phyloP scores from a whole-genome alignment of 2,113 vertebrate species.

The Tragelaphus strepsiceros region DNA sequence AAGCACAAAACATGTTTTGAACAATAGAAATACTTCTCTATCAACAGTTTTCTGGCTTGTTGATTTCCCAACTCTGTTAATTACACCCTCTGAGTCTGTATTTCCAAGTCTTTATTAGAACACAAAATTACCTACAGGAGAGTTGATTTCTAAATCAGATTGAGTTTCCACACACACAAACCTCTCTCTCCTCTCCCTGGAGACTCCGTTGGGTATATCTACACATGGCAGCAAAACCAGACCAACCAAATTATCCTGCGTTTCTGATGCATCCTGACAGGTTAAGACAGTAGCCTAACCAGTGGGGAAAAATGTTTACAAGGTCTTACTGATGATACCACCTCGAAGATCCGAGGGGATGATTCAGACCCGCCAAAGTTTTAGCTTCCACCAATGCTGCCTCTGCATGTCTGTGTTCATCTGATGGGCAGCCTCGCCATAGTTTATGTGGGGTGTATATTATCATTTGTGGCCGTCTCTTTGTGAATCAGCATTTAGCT shows the following conservation, averaged over 20 bases:
- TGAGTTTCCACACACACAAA: constrained; percentile 65
- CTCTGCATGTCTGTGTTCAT: constrained; percentile 55
- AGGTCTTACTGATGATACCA: constrained; percentile 54
- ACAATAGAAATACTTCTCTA: constrained; percentile 72
- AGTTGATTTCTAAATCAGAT: constrained; percentile 70
- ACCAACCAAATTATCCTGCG: constrained; percentile 53
- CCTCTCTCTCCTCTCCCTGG: constrained; percentile 13
- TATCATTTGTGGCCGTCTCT: constrained; percentile 55
- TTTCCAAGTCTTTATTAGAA: constrained; percentile 72
- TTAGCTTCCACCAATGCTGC: constrained; percentile 25
- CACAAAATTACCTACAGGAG: constrained; percentile 70
- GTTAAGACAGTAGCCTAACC: constrained; percentile 63
- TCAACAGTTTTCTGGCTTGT: constrained; percentile 69
- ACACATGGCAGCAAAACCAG: constrained; percentile 64
- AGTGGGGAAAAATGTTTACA: constrained; percentile 60
- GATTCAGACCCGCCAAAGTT: constrained; percentile 50
- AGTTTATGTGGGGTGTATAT: background rate
- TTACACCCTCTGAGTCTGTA: constrained; percentile 63
- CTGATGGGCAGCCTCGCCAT: constrained; percentile 55
- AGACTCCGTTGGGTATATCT: constrained; percentile 35
- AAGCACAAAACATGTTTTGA: constrained; percentile 70
- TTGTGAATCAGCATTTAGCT: constrained; percentile 72
- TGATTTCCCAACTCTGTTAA: constrained; percentile 71
- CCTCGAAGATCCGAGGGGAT: constrained; percentile 47
- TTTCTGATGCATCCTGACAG: constrained; percentile 40